phyloP scores from a whole-genome alignment of 2,797 vertebrate species.

The Distichodus sexfasciatus region DNA sequence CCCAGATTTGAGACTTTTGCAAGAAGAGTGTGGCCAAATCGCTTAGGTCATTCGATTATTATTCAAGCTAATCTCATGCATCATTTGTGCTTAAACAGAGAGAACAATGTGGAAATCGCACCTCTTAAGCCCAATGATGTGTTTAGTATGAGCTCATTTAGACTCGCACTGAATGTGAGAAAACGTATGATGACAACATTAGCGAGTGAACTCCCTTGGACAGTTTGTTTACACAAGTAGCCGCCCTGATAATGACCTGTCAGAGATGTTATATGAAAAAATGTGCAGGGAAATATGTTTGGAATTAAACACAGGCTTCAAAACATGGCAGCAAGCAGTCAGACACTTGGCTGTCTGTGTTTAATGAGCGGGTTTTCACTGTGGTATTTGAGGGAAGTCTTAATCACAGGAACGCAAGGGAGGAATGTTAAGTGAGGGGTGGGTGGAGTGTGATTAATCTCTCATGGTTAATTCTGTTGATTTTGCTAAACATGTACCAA shows the following conservation, averaged over 20 bases:
- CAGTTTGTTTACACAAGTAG: conserved; percentile 66
- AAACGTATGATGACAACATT: conserved; percentile 57
- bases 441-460: conserved; percentile 47
- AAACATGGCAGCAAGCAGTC: conserved; percentile 54
- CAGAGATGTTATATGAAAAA: conserved; percentile 65
- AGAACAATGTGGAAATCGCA: neutral
- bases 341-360: conserved; percentile 42
- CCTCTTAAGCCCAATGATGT: conserved; percentile 16
- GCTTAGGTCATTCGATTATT: neutral
- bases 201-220: conserved; percentile 59
- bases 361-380: conserved; percentile 47
- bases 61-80: neutral
- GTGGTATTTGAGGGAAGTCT: conserved; percentile 47
- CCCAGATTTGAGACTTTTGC: neutral
- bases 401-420: conserved; percentile 33
- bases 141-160: conserved; percentile 14
- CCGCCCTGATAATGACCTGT: conserved; percentile 65
- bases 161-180: neutral
- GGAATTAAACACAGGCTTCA: conserved; percentile 57
- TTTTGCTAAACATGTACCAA: conserved; percentile 41
- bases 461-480: conserved; percentile 47
- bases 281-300: conserved; percentile 57
- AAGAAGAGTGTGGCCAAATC: conserved; percentile 17
- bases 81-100: neutral
- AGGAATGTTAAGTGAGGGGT: conserved; percentile 48